Base-by-base conservation (phyloP, 92 coral and sea anemone species). In the Chrysogorgia sp. region DNA sequence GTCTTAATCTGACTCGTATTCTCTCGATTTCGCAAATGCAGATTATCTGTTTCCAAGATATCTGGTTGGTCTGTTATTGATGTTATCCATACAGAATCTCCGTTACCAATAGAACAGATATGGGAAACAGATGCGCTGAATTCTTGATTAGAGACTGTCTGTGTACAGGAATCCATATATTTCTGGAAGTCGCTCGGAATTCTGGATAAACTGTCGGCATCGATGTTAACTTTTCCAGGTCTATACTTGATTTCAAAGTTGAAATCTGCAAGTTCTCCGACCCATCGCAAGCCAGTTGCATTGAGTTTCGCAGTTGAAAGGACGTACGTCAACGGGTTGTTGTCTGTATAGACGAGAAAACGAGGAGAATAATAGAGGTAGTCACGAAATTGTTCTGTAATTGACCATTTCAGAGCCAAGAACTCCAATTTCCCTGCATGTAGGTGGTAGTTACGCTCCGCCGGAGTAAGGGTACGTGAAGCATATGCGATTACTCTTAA, bases 331-430 rank as follows among this genome's bases (percentile, higher is more conserved):
- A 80, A 52, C 7, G 79, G 85, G 74, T 81, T 85, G 58, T 81
- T 81, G 47, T 86, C 86, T 21, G 84, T 82, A 58, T 64, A 86
- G 5, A 86, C 90, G 10, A 75, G 58, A 30, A 82, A 82, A 23
- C 80, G 70, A 13, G 86, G 81, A 0, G 90, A 80, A 26, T 75
- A 86, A 59, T 75, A 82, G 2, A 86, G 40, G 75, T 86, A 86
- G 33, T 82, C 87, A 22, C 84, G 43, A 58, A 76, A 87, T 55
- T 87, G 86, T 67, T 87, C 87, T 59, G 77, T 67, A 24, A 87
- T 71, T 5, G 88, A 67, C 91, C 91, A 83, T 47, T 83, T 87
- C 49, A 83, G 81, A 15, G 86, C 91, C 10, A 87, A 34, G 30
- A 81, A 81, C 67, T 86, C 90, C 14, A 80, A 70, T 19, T 80